phyloP scores from a whole-genome alignment of 2,113 vertebrate species.

The Thalassarche chlororhynchos region DNA sequence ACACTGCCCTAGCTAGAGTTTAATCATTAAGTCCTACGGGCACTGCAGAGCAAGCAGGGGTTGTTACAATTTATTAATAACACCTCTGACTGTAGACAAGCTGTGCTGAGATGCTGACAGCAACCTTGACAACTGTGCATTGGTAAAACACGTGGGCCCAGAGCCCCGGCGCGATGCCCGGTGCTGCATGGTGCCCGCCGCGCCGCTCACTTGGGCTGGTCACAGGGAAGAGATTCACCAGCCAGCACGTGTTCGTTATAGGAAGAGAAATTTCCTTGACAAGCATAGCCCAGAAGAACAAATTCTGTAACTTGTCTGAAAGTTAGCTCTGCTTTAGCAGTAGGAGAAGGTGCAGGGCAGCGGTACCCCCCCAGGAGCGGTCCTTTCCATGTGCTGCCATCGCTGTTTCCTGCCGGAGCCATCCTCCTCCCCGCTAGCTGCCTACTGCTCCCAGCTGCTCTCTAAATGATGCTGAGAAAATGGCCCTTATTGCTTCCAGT shows the following conservation, averaged over 20 bases:
- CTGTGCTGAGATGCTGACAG: not conserved
- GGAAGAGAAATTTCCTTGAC: not conserved
- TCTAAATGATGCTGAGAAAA: not conserved
- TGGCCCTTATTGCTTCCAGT: not conserved
- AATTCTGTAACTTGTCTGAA: not conserved
- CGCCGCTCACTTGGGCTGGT: not conserved
- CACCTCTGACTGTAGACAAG: not conserved
- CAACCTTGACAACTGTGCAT: accelerated
- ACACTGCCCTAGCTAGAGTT: not conserved
- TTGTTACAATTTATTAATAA: accelerated
- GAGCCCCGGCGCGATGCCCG: accelerated
- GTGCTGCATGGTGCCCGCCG: accelerated
- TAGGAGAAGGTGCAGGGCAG: not conserved
- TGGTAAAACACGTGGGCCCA: accelerated
- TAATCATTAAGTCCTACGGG: not conserved
- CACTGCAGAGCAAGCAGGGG: not conserved
- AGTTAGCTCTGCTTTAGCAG: not conserved
- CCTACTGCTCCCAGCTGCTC: not conserved
- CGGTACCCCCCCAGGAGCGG: accelerated
- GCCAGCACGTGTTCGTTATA: accelerated
- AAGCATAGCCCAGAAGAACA: not conserved
- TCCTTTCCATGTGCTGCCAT: not conserved
- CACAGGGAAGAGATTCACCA: accelerated
- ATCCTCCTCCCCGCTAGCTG: not conserved
- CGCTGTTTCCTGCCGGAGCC: not conserved